A percentile compares a stretch with the other conserved stretches of the same genome.
Conservation (phyloP, 2,888 invertebrate genomes). For the Plebejus melissa region DNA sequence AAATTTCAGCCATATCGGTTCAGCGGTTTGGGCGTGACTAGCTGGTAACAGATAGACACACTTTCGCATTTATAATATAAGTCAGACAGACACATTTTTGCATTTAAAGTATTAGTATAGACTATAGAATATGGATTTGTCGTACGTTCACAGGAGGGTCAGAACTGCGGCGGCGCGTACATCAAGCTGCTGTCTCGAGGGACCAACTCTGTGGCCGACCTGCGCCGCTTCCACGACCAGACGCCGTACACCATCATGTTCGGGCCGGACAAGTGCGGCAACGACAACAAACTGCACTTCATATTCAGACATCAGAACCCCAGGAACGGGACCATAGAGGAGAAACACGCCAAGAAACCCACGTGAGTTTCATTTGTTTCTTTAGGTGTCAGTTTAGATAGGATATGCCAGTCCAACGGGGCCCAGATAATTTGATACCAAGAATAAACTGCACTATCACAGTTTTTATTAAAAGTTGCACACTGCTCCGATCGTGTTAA, state of each 20-base stretch:
- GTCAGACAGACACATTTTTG: too few species aligned
- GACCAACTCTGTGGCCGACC: constrained; percentile 78
- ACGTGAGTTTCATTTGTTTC: constrained; percentile 66
- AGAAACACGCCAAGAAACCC: constrained; percentile 97
- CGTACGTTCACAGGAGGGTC: constrained; percentile 86
- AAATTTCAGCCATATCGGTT: too few species aligned
- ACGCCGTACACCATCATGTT: constrained; percentile 99
- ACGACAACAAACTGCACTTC: constrained; percentile 93
- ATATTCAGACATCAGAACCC: constrained; percentile 98
- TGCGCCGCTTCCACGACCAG: constrained; percentile 94
- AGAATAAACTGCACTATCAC: too few species aligned
- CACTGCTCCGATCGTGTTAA: too few species aligned
- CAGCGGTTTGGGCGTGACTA: too few species aligned
- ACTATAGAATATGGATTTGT: not conserved
- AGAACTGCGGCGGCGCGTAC: constrained; percentile 99
- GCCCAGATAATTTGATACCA: too few species aligned
- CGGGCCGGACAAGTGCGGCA: constrained; percentile 99
- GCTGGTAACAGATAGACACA: too few species aligned
- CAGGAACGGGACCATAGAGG: constrained; percentile 91
- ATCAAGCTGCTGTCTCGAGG: constrained; percentile 92
- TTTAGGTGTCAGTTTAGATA: too few species aligned
- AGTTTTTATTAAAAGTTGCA: too few species aligned
- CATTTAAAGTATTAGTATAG: not conserved
- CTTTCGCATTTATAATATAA: too few species aligned
- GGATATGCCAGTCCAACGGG: too few species aligned